phyloP scores from a whole-genome alignment of 2,888 invertebrate species.

The Heliothis peltigera region DNA sequence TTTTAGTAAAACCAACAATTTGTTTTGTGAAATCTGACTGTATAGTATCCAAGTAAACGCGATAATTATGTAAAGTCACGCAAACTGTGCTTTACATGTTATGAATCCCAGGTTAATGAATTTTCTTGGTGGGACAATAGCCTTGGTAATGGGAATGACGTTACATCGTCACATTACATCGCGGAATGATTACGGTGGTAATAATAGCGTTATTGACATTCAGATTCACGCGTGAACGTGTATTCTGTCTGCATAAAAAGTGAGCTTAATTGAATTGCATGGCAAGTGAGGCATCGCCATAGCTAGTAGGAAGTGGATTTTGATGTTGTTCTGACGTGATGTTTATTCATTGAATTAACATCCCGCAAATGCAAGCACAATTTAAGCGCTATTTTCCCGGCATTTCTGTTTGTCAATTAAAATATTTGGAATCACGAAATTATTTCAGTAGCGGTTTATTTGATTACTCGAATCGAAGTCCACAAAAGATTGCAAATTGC shows the following conservation, averaged over 20 bases:
- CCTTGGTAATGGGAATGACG: conserved; percentile 45
- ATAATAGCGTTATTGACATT: conserved; percentile 33
- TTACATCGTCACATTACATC: conserved; percentile 47
- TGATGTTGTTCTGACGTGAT: conserved; percentile 78
- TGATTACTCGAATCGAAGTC: conserved; percentile 76
- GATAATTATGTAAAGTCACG: conserved; percentile 87
- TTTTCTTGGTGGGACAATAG: conserved; percentile 64
- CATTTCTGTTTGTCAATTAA: conserved; percentile 89
- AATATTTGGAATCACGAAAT: conserved; percentile 88
- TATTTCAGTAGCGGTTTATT: conserved; percentile 85
- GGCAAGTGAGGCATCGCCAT: conserved; percentile 59
- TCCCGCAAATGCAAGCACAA: conserved; percentile 85
- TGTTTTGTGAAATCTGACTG: conserved; percentile 86
- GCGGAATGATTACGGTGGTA: conserved; percentile 17
- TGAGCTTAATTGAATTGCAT: conserved; percentile 49
- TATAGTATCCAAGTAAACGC: conserved; percentile 79
- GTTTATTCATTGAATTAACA: conserved; percentile 86
- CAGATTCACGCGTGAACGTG: conserved; percentile 36
- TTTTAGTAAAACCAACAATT: conserved; percentile 87
- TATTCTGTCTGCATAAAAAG: conserved; percentile 50
- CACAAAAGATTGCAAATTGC: conserved; percentile 74
- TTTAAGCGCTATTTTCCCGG: conserved; percentile 84
- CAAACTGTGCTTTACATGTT: conserved; percentile 77
- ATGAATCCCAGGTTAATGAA: conserved; percentile 65
- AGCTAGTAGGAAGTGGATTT: conserved; percentile 73